A percentile compares a stretch with the other conserved stretches of the same genome.
Conservation (phyloP, 2,113 vertebrate genomes). For the Tinamus guttatus region DNA sequence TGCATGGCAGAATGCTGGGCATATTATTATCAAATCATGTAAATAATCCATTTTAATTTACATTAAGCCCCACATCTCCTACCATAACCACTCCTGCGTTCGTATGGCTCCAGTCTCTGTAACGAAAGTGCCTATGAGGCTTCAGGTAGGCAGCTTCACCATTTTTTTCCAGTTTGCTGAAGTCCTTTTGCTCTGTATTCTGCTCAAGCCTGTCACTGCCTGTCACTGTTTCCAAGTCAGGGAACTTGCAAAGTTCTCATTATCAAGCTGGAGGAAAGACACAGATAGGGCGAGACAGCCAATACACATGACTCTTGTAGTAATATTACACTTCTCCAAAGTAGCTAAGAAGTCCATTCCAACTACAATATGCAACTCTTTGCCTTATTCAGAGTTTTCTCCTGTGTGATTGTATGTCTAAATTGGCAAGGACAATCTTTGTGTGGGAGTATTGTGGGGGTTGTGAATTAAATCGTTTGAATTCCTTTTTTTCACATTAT, state of each 20-base stretch:
- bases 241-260: not conserved
- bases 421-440: slow-evolving; percentile 39
- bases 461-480: slow-evolving; percentile 41
- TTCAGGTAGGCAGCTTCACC: not conserved
- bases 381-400: slow-evolving; percentile 47
- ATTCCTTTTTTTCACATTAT: slow-evolving; percentile 40
- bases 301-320: not conserved
- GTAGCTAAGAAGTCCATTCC: not conserved
- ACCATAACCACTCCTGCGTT: not conserved
- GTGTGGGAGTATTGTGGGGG: slow-evolving; percentile 31
- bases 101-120: not conserved
- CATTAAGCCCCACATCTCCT: not conserved
- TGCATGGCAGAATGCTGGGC: not conserved
- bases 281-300: not conserved
- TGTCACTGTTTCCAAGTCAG: not conserved
- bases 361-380: slow-evolving; percentile 1
- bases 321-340: not conserved
- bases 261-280: not conserved
- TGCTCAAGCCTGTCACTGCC: not conserved
- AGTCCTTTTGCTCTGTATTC: not conserved
- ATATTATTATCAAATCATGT: not conserved
- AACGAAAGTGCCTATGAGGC: not conserved
- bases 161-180: not conserved
- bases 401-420: not conserved
- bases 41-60: not conserved